These are phyloP conservation scores for Parotocinclus haroldoi DNA, from an alignment of 2,797 vertebrate genomes.

Conservation along the genomic window DNA sequence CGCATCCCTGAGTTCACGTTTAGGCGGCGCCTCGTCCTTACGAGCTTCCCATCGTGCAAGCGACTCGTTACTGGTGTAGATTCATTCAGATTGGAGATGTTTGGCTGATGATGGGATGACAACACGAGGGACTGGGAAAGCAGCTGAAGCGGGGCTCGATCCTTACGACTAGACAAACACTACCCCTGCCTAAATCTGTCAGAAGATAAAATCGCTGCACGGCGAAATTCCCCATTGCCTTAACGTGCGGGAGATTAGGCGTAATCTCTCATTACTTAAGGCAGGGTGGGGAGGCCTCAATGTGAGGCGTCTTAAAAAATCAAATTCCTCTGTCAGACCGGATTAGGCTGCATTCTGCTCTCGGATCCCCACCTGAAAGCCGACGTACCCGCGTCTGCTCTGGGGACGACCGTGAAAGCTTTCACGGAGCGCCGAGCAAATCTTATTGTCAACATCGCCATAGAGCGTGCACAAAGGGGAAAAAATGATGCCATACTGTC, in stretches of 20 bases:
- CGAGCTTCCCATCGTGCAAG: too few species aligned
- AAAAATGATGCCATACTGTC: neutral
- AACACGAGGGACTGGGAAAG: slow-evolving; percentile 9
- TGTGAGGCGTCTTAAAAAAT: slow-evolving; percentile 63
- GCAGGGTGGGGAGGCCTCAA: slow-evolving; percentile 71
- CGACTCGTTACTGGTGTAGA: too few species aligned
- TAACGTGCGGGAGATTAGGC: slow-evolving; percentile 68
- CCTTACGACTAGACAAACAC: too few species aligned
- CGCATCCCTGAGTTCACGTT: too few species aligned
- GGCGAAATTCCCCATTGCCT: slow-evolving; percentile 57
- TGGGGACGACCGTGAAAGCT: slow-evolving; percentile 42
- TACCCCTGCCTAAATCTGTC: neutral
- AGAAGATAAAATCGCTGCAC: neutral
- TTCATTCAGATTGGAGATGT: too few species aligned
- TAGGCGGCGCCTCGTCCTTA: too few species aligned
- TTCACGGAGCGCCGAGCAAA: slow-evolving; percentile 56
- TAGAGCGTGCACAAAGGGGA: slow-evolving; percentile 18
- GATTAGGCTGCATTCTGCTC: slow-evolving; percentile 67
- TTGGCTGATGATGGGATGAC: too few species aligned
- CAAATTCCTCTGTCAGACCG: slow-evolving; percentile 67
- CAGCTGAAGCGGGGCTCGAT: slow-evolving; percentile 5
- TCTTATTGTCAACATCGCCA: slow-evolving; percentile 48
- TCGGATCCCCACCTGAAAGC: slow-evolving; percentile 57
- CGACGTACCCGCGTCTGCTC: slow-evolving; percentile 70
- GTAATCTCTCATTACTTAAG: slow-evolving; percentile 76